Base-by-base conservation (phyloP, 2,888 invertebrate genomes). In the Ophion obscuratus region DNA sequence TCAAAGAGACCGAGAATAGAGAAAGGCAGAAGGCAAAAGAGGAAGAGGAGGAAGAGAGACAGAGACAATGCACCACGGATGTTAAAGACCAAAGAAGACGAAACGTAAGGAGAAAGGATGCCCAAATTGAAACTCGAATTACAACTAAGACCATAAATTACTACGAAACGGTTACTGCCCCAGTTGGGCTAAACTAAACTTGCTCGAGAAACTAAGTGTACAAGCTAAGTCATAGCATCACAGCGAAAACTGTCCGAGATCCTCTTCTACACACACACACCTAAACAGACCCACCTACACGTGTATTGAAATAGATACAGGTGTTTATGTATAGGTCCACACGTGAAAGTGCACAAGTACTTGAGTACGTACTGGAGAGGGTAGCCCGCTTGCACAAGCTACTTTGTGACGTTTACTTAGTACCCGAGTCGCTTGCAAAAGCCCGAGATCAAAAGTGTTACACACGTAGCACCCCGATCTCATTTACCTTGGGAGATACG, bases 91-190 rank as follows among this genome's bases (percentile, higher is more conserved):
- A 47, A 62, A 67, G 74, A 62, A 64, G 64, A 66, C 44, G n/a
- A 67, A 64, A 53, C 61, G 53, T 10, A 53, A 57, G 24, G 76
- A 83, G 81, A 84, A 79, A 81, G 75, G 71, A 88, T 84, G 87
- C 81, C 84, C 84, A 89, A 91, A 91, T 91, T 90, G 91, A 90
- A 91, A 91, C 90, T 89, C 87, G 88, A 91, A 91, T 90, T 90
- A 91, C 90, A 89, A 90, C 89, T 88, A 88, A 77, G 86, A 85
- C 85, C 87, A 89, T 92, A 92, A 93, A 93, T 93, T 93, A 92
- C 90, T 14, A 11, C 68, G 89, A 89, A 88, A 88, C 86, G 84
- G 89, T 89, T 88, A 87, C 88, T 90, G 90, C 84, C 88, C 90
- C 82, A 90, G 91, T 91, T 88, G 87, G 85, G 76, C 79, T 85